A percentile compares a stretch with the other conserved stretches of the same genome.
phyloP scores from a whole-genome alignment of 2,113 vertebrate genomes.

The Stigmatopora argus region DNA sequence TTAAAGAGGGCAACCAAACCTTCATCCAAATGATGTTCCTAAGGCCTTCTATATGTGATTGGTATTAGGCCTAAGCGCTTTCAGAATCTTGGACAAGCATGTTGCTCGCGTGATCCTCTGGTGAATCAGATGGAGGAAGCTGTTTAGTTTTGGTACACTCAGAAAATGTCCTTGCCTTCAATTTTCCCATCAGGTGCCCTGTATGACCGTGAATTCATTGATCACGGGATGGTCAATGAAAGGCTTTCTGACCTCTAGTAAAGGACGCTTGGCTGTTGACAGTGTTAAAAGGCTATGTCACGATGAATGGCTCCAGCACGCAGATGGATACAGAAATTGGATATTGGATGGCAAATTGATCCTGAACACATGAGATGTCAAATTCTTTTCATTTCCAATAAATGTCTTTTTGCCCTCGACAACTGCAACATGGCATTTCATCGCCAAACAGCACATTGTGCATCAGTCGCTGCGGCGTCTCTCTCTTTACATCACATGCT shows the following conservation, averaged over 20 bases:
- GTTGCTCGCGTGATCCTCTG: slow-evolving; percentile 12
- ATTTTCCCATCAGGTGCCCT: slow-evolving; percentile 22
- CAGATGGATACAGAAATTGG: slow-evolving; percentile 30
- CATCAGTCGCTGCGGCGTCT: not conserved
- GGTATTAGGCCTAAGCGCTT: slow-evolving; percentile 25
- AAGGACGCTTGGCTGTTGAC: slow-evolving; percentile 42
- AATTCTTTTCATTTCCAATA: not conserved
- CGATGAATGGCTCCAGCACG: slow-evolving; percentile 37
- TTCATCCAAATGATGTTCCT: slow-evolving; percentile 7
- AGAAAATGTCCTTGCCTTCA: slow-evolving; percentile 19
- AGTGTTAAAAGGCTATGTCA: slow-evolving; percentile 38
- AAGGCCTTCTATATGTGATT: slow-evolving; percentile 21
- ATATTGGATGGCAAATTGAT: slow-evolving; percentile 30
- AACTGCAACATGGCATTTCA: not conserved
- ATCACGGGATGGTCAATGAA: slow-evolving; percentile 23
- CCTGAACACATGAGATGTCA: slow-evolving; percentile 10
- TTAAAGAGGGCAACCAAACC: slow-evolving; percentile 2
- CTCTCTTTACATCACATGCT: not conserved
- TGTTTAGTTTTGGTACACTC: slow-evolving; percentile 2
- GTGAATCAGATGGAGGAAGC: slow-evolving; percentile 4
- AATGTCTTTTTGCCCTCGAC: not conserved
- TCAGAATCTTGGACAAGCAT: slow-evolving; percentile 63
- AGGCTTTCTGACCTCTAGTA: slow-evolving; percentile 49
- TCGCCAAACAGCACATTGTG: not conserved
- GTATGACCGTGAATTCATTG: slow-evolving; percentile 21